These are phyloP conservation scores for Forbesichthys agassizii DNA, from an alignment of 2,113 vertebrate species.

Conservation along the genomic window DNA sequence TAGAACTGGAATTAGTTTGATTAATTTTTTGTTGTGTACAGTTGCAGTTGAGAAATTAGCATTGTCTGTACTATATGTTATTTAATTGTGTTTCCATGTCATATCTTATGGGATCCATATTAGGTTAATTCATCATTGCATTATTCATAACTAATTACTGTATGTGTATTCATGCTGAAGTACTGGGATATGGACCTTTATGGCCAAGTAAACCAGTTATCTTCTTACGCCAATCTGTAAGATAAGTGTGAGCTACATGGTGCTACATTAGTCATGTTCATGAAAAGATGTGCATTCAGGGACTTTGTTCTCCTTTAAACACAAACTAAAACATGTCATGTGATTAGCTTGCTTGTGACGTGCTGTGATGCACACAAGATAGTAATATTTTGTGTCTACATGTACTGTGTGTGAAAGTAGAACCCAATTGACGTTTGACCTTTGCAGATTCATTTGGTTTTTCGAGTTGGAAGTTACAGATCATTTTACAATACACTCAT, in stretches of 20 bases:
- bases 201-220: slow-evolving; percentile 52
- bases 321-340: slow-evolving; percentile 35
- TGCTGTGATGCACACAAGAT: slow-evolving; percentile 52
- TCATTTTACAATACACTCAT: slow-evolving; percentile 55
- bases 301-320: slow-evolving; percentile 61
- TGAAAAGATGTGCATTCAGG: slow-evolving; percentile 67
- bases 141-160: slow-evolving; percentile 48
- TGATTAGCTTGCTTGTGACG: slow-evolving; percentile 47
- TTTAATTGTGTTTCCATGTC: slow-evolving; percentile 56
- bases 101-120: slow-evolving; percentile 31
- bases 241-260: slow-evolving; percentile 57
- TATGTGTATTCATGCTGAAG: slow-evolving; percentile 43
- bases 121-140: slow-evolving; percentile 51
- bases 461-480: slow-evolving; percentile 43
- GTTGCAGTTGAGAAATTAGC: slow-evolving; percentile 43
- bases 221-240: slow-evolving; percentile 39
- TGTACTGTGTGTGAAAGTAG: neutral
- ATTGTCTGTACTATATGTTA: slow-evolving; percentile 62
- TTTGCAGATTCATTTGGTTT: slow-evolving; percentile 11
- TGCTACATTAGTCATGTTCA: slow-evolving; percentile 53
- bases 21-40: slow-evolving; percentile 53
- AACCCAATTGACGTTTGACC: slow-evolving; percentile 12
- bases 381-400: neutral
- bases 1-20: slow-evolving; percentile 17
- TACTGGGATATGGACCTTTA: slow-evolving; percentile 35